These are phyloP conservation scores for Enteromius thamalakanensis DNA, from an alignment of 2,797 vertebrate species.

Conservation along the genomic window DNA sequence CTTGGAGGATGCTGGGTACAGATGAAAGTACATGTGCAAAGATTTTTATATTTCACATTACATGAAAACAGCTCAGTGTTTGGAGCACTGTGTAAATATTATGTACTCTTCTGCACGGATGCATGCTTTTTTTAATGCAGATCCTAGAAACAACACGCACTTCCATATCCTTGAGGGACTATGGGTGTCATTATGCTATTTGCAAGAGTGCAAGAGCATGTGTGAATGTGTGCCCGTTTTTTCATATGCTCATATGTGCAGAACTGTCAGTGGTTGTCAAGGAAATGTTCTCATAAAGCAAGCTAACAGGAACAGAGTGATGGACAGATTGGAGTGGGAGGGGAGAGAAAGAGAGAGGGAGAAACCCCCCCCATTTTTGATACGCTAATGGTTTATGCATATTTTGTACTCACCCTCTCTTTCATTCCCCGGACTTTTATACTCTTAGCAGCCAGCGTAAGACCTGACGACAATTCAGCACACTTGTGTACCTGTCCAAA, in stretches of 20 bases:
- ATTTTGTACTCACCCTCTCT: slow-evolving; percentile 78
- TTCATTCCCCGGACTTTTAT: slow-evolving; percentile 86
- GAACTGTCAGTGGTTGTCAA: slow-evolving; percentile 5
- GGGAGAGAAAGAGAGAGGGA: slow-evolving; percentile 22
- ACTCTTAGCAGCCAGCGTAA: slow-evolving; percentile 86
- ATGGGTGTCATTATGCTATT: neutral
- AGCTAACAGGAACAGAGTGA: slow-evolving; percentile 46
- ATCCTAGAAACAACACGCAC: neutral
- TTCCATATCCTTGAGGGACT: neutral
- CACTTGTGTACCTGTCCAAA: slow-evolving; percentile 90
- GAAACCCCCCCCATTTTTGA: neutral
- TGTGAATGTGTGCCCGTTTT: slow-evolving; percentile 10
- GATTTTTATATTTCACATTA: neutral
- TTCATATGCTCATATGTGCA: slow-evolving; percentile 24
- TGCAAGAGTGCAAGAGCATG: neutral
- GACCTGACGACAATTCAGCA: slow-evolving; percentile 80
- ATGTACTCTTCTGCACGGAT: neutral
- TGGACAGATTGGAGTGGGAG: slow-evolving; percentile 44
- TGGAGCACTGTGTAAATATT: neutral
- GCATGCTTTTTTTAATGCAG: neutral
- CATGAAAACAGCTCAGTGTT: neutral
- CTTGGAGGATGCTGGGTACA: slow-evolving; percentile 13
- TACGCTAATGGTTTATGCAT: neutral
- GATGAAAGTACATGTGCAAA: slow-evolving; percentile 19
- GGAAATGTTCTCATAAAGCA: slow-evolving; percentile 47